Base-by-base conservation (phyloP, 1,140 invertebrate species). In the Trachymyrmex septentrionalis region DNA sequence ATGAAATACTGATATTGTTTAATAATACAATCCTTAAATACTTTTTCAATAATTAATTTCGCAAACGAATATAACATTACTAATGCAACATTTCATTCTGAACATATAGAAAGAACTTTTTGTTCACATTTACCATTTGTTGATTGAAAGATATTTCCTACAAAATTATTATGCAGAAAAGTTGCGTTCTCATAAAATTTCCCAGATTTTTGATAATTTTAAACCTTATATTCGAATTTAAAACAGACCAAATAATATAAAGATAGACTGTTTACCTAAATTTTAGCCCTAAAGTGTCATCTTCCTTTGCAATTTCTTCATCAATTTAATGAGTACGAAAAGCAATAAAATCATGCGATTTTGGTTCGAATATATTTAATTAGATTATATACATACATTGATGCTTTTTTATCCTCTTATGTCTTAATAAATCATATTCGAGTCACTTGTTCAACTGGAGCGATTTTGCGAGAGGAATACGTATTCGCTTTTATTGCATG, bases 401-500 rank as follows among this genome's bases (percentile, higher is more conserved):
- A 55, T 21, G 12, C 7, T 24, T 57, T 57, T 73, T 57, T 73
- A 38, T 38, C 30, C 53, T 73, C n/a, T 38, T n/a, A 34, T 6
- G 30, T 73, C 19, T 73, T 53, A n/a, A 75, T 12, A 75, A 75
- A 59, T 75, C 30, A 30, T 27, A 9, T 59, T 76, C n/a, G 4
- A 53, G 53, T 19, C 6, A 12, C 30, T 55, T 73, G 10, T 12
- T 34, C 53, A 2, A 57, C 53, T n/a, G 2, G 10, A 73, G 57
- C 5, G 50, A 73, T 57, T 73, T 30, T 27, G 1, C 67, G 4
- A 3, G 2, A 19, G 19, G 10, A 73, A 34, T 72, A 72, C 3
- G 2, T 16, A 72, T 73, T 38, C 55, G 53, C 30, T 55, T 73
- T 73, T 73, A 73, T 73, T 21, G 48, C 69, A 14, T 50, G 48